These are phyloP conservation scores for Sylvicapra grimmia DNA, from an alignment of 2,113 vertebrate genomes.

Conservation along the genomic window DNA sequence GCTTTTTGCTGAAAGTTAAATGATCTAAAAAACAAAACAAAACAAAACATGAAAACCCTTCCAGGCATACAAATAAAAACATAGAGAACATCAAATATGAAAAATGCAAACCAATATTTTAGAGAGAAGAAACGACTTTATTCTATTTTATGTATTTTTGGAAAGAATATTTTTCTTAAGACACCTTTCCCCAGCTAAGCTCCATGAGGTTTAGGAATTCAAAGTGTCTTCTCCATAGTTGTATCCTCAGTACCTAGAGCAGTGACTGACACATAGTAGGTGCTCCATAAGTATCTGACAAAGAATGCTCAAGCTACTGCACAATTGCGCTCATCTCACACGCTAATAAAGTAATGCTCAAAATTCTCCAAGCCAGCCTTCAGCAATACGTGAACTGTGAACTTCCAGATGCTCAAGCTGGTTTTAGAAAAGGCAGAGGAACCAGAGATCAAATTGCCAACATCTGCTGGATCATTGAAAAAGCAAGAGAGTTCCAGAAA, in stretches of 20 bases:
- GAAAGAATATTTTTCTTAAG: neutral
- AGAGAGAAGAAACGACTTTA: neutral
- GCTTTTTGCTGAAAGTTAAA: neutral
- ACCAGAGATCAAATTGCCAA: too few relatives aligned
- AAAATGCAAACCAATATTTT: neutral
- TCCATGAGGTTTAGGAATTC: neutral
- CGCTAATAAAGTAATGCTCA: too few relatives aligned
- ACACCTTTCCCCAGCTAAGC: neutral
- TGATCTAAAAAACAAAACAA: neutral
- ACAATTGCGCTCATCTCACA: too few relatives aligned
- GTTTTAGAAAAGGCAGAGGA: too few relatives aligned
- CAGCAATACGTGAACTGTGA: too few relatives aligned
- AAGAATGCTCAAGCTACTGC: rapidly evolving
- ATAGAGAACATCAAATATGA: neutral
- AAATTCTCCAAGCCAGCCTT: too few relatives aligned
- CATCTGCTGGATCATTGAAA: too few relatives aligned
- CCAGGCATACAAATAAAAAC: neutral
- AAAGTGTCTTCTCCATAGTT: neutral
- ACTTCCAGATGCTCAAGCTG: too few relatives aligned
- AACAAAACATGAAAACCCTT: neutral
- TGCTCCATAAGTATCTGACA: neutral
- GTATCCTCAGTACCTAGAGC: neutral
- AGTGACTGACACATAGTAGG: neutral
- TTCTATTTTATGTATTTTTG: neutral
- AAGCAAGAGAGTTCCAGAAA: too few relatives aligned